Conservation (phyloP, 2,888 invertebrate species). For the Eilema griseolum region DNA sequence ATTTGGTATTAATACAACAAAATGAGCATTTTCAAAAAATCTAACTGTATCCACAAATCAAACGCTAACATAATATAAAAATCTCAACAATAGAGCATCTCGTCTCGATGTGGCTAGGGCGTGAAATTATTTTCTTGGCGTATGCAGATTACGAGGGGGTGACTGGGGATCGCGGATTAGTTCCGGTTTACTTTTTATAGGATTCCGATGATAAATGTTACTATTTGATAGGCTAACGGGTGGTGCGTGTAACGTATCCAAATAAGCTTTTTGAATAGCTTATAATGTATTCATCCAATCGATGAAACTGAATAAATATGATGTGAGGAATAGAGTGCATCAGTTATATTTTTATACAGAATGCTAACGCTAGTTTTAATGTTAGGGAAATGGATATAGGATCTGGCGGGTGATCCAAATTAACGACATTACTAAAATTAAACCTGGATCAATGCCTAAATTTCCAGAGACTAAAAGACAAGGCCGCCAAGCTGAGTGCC, state of each 20-base stretch:
- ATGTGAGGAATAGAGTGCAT: constrained; percentile 9
- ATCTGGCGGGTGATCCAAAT: not conserved
- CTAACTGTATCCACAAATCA: constrained; percentile 46
- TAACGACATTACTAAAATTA: no score
- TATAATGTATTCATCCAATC: constrained; percentile 51
- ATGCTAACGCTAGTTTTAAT: not conserved
- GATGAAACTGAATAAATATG: constrained; percentile 37
- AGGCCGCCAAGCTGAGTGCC: no score
- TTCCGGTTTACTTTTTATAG: constrained; percentile 85
- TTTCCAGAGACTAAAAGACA: no score
- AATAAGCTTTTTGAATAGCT: constrained; percentile 70
- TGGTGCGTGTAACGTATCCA: constrained; percentile 83
- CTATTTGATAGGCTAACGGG: constrained; percentile 76
- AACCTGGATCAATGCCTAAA: no score
- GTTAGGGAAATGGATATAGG: not conserved
- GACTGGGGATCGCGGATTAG: constrained; percentile 74
- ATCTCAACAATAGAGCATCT: constrained; percentile 68
- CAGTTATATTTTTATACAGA: not conserved
- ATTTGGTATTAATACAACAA: no score
- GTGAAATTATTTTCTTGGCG: constrained; percentile 86
- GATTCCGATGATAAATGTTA: constrained; percentile 85
- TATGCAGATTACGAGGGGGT: constrained; percentile 83
- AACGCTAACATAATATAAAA: constrained; percentile 59
- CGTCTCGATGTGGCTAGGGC: constrained; percentile 76
- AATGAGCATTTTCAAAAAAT: constrained; percentile 2